phyloP scores from a whole-genome alignment of 2,797 vertebrate genomes.

The Pampus argenteus region DNA sequence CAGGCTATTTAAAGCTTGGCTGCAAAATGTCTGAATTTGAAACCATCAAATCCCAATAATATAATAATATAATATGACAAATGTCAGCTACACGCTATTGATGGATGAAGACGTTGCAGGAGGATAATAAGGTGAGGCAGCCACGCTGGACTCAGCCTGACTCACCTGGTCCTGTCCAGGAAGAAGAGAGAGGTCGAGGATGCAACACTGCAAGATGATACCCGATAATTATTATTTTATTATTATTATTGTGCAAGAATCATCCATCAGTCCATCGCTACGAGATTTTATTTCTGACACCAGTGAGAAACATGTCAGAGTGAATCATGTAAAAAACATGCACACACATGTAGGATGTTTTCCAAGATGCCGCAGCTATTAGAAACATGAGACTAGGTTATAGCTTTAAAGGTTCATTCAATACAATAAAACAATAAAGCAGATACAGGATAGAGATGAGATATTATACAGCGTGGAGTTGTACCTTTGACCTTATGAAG shows the following conservation, averaged over 20 bases:
- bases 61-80: constrained; percentile 72
- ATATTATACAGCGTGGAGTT: neutral
- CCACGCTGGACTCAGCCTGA: constrained; percentile 23
- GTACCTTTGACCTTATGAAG: neutral
- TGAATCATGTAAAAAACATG: constrained; percentile 48
- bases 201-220: constrained; percentile 13
- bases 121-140: constrained; percentile 54
- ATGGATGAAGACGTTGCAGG: constrained; percentile 60
- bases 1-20: constrained; percentile 80
- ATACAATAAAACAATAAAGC: neutral
- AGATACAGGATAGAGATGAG: neutral
- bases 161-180: constrained; percentile 46
- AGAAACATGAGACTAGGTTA: neutral
- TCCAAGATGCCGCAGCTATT: constrained; percentile 15
- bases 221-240: constrained; percentile 29
- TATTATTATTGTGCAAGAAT: constrained; percentile 7
- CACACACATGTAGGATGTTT: constrained; percentile 31
- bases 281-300: constrained; percentile 39
- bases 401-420: neutral
- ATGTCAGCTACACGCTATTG: constrained; percentile 51
- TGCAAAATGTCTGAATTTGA: constrained; percentile 69
- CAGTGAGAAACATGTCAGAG: constrained; percentile 27
- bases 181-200: neutral
- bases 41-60: constrained; percentile 70
- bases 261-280: neutral